Evolutionary conservation across 2,888 invertebrate genomes (phyloP).

Genomic region (Encarsia formosa): DNA sequence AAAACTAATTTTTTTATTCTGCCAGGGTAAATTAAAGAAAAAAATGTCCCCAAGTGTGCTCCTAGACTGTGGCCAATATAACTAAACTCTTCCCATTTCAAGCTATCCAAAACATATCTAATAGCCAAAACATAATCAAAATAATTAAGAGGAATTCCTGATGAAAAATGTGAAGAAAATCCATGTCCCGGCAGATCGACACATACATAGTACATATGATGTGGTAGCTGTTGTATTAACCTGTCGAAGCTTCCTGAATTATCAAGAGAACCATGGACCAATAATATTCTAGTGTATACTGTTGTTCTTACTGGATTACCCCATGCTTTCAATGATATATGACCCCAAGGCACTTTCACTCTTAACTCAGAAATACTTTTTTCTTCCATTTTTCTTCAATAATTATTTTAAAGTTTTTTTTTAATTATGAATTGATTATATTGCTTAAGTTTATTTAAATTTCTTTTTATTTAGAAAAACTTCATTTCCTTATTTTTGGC

Average conservation of each 20-base stretch:
- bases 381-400: constrained; percentile 4
- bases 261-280: constrained; percentile 49
- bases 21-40: constrained; percentile 49
- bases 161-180: constrained; percentile 48
- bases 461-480: too few relatives aligned
- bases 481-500: too few relatives aligned
- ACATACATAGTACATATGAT: constrained; percentile 45
- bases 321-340: constrained; percentile 53
- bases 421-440: too few relatives aligned
- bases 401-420: too few relatives aligned
- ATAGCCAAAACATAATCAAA: constrained; percentile 43
- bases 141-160: constrained; percentile 45
- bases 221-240: constrained; percentile 46
- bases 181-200: constrained; percentile 55
- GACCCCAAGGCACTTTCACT: constrained; percentile 59
- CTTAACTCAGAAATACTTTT: too few relatives aligned
- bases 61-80: constrained; percentile 55
- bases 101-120: constrained; percentile 42
- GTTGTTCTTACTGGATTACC: constrained; percentile 37
- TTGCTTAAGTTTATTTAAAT: too few relatives aligned
- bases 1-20: constrained; percentile 50
- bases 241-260: constrained; percentile 52
- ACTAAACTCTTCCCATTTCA: constrained; percentile 48
- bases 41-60: constrained; percentile 50
- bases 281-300: constrained; percentile 29